Evolutionary conservation across 1,140 invertebrate genomes (phyloP).

Genomic region (Conus betulinus): DNA sequence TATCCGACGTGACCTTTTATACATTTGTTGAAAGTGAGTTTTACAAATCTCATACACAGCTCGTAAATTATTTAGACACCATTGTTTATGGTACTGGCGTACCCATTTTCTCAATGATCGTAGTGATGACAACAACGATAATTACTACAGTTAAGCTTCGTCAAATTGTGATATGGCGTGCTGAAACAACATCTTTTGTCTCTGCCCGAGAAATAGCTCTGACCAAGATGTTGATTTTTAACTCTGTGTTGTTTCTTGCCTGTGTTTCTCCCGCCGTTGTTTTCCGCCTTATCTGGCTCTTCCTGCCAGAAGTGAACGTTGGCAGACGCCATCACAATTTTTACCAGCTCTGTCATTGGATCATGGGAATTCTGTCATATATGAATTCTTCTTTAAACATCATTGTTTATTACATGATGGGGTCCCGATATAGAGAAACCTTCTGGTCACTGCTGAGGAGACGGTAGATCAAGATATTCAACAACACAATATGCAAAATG

Average conservation of each 20-base stretch:
- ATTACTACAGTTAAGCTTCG: background rate
- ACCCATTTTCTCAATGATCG: background rate
- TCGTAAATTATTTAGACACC: background rate
- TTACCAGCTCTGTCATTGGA: background rate
- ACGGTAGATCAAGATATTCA: too few species aligned
- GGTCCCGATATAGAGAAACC: background rate
- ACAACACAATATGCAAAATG: too few species aligned
- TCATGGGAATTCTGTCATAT: background rate
- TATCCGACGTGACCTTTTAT: background rate
- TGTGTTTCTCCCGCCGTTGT: background rate
- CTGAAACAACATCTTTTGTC: background rate
- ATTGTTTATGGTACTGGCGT: background rate
- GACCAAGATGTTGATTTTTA: constrained; percentile 21
- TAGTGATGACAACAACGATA: background rate
- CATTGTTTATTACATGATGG: background rate
- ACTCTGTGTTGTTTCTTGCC: constrained; percentile 10
- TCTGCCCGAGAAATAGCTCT: background rate
- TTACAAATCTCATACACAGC: background rate
- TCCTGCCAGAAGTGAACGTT: background rate
- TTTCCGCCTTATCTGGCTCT: background rate
- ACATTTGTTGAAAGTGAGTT: background rate
- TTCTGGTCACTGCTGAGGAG: too few species aligned
- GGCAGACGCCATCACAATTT: background rate
- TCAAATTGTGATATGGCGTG: background rate
- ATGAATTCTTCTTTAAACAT: background rate